Base-by-base conservation (phyloP, 2,888 invertebrate species). In the Amitus sp. region DNA sequence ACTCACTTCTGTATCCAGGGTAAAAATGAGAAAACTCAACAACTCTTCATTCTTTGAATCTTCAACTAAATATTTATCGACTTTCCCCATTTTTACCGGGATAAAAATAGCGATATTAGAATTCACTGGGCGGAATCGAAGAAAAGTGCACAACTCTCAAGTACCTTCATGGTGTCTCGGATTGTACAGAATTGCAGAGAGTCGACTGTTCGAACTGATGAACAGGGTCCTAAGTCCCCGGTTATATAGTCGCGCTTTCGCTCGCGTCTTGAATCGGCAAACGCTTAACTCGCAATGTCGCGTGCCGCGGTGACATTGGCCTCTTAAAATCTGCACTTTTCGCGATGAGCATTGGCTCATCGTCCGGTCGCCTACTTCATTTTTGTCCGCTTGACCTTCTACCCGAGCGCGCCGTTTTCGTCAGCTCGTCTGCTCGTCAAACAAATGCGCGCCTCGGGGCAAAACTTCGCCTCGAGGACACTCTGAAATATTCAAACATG, bases 141-240 rank as follows among this genome's bases (percentile, higher is more conserved):
- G n/a, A n/a, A n/a, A n/a, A n/a, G n/a, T n/a, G n/a, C n/a, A n/a
- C n/a, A n/a, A n/a, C n/a, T n/a, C n/a, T n/a, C n/a, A n/a, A n/a
- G 40, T 79, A 80, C 80, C 80, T 80, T 80, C 80, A 80, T 80
- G 65, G n/a, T n/a, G n/a, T n/a, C n/a, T n/a, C n/a, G n/a, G n/a
- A n/a, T n/a, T n/a, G n/a, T n/a, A n/a, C n/a, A n/a, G n/a, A n/a
- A n/a, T n/a, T n/a, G n/a, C n/a, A n/a, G n/a, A n/a, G n/a, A n/a
- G n/a, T n/a, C n/a, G n/a, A n/a, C n/a, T n/a, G n/a, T n/a, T n/a
- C n/a, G n/a, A n/a, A n/a, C n/a, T n/a, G 73, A 68, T 55, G 50
- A 69, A 70, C 69, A 56, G n/a, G n/a, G n/a, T n/a, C 60, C 59
- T 55, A 49, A 65, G 54, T 19, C 51, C 65, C 53, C 63, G 67